These are phyloP conservation scores for Mesitornis unicolor DNA, from an alignment of 2,113 vertebrate species.

Conservation along the genomic window DNA sequence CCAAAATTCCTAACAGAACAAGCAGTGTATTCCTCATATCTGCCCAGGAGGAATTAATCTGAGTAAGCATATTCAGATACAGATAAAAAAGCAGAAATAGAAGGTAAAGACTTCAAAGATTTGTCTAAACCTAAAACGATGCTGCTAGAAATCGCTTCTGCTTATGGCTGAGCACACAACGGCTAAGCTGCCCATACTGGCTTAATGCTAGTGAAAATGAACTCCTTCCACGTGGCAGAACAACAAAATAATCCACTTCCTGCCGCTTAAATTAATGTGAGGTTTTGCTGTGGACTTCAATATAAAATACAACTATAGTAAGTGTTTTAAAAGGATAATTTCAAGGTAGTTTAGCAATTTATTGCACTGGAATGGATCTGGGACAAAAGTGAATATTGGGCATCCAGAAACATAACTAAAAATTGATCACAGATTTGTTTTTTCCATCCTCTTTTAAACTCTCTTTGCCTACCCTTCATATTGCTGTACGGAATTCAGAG, in stretches of 20 bases:
- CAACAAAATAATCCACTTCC: background rate
- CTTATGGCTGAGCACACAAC: background rate
- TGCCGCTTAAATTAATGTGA: background rate
- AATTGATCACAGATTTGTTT: background rate
- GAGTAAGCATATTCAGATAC: background rate
- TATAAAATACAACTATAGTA: background rate
- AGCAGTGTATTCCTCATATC: background rate
- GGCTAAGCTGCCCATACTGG: background rate
- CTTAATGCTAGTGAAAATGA: background rate
- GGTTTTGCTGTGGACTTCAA: background rate
- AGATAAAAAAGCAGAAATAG: background rate
- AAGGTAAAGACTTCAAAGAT: background rate
- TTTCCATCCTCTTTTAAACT: background rate
- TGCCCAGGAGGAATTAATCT: background rate
- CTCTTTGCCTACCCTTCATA: background rate
- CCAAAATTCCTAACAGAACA: background rate
- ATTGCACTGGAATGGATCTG: background rate
- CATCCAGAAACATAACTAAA: background rate
- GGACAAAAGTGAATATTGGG: background rate
- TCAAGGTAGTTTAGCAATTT: background rate
- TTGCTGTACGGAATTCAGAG: background rate
- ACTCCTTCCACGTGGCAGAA: background rate
- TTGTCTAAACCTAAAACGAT: background rate
- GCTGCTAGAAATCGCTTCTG: background rate
- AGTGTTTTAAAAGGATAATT: background rate